phyloP scores from a whole-genome alignment of 2,113 vertebrate genomes.

The Scatophagus argus region DNA sequence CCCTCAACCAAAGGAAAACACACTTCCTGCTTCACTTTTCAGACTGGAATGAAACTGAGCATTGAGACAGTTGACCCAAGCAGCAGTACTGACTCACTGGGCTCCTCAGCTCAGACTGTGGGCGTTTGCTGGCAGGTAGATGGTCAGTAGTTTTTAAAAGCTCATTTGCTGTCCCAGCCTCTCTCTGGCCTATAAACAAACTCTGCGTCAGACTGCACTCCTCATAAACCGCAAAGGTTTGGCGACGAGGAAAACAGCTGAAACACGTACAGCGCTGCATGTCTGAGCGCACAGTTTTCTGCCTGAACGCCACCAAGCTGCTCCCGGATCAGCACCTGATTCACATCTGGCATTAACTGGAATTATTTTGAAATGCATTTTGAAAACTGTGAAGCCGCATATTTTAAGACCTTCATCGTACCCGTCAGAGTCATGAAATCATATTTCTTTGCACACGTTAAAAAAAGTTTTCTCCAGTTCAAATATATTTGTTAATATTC shows the following conservation, averaged over 20 bases:
- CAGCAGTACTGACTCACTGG: slow-evolving; percentile 6
- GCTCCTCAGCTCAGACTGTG: slow-evolving; percentile 16
- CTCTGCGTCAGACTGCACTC: not conserved
- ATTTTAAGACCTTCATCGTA: slow-evolving; percentile 5
- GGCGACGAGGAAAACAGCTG: not conserved
- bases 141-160: slow-evolving; percentile 19
- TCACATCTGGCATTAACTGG: slow-evolving; percentile 35
- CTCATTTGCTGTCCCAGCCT: slow-evolving; percentile 31
- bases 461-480: not conserved
- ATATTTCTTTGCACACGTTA: not conserved
- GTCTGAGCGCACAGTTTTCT: slow-evolving; percentile 8
- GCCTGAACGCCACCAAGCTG: slow-evolving; percentile 7
- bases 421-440: not conserved
- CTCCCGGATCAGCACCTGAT: not conserved
- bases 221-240: slow-evolving; percentile 26
- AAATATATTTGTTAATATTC: slow-evolving; percentile 1
- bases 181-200: slow-evolving; percentile 42
- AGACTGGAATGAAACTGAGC: too few relatives aligned
- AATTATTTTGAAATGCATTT: slow-evolving; percentile 17
- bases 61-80: slow-evolving; percentile 29
- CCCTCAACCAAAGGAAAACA: slow-evolving; percentile 35
- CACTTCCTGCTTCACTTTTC: slow-evolving; percentile 12
- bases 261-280: slow-evolving; percentile 8
- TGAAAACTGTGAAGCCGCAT: slow-evolving; percentile 37
- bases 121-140: not conserved